Percentiles rank a stretch among this genome's conserved stretches.
Conservation (phyloP, 2,113 vertebrate genomes). For the Anhinga anhinga region DNA sequence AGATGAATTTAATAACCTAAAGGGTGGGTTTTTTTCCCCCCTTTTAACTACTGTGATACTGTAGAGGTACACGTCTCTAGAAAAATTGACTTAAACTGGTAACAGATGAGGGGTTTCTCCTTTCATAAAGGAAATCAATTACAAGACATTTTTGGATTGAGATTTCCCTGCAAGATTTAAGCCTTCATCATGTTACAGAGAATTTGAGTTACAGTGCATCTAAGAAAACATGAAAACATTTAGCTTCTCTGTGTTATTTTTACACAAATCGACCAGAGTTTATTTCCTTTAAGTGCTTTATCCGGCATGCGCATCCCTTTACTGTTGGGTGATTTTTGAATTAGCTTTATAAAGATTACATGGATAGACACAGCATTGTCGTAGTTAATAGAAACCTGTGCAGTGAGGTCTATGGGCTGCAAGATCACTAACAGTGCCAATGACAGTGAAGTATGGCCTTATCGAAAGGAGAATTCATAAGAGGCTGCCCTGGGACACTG, state of each 20-base stretch:
- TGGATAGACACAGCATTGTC: constrained; percentile 82
- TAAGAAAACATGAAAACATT: neutral
- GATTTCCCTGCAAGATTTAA: constrained; percentile 8
- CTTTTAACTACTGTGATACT: neutral
- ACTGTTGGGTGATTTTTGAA: constrained; percentile 43
- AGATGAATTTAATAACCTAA: neutral
- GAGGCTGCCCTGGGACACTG: constrained; percentile 83
- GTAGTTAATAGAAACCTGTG: constrained; percentile 84
- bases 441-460: constrained; percentile 80
- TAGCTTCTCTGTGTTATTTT: neutral
- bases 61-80: neutral
- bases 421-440: constrained; percentile 69
- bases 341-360: constrained; percentile 63
- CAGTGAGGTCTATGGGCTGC: constrained; percentile 72
- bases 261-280: constrained; percentile 16
- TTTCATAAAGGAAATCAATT: neutral
- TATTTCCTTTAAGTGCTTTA: constrained; percentile 41
- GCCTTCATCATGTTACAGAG: neutral
- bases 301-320: neutral
- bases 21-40: neutral
- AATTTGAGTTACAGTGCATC: neutral
- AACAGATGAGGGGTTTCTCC: neutral
- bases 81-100: neutral
- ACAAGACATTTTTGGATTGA: neutral
- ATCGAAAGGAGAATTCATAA: constrained; percentile 79